Evolutionary conservation across 1,140 invertebrate species (phyloP).

Genomic region (Sinella curviseta): DNA sequence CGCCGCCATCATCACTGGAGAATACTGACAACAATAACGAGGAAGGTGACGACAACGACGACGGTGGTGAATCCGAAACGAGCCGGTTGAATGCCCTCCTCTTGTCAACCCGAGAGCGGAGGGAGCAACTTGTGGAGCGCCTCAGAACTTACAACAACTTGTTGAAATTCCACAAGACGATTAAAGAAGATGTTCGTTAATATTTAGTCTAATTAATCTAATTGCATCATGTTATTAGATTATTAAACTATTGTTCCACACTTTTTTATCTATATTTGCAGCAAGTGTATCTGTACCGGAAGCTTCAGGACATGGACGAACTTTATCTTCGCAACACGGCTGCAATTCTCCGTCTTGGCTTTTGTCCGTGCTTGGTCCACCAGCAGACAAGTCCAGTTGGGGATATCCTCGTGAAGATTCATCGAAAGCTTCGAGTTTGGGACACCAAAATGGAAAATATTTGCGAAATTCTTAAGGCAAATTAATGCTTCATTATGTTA

Average conservation of each 20-base stretch:
- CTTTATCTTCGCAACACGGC: not conserved
- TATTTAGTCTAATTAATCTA: no score
- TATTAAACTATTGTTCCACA: not conserved
- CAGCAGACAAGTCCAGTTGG: conserved; percentile 6
- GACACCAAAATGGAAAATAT: not conserved
- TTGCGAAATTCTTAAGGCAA: not conserved
- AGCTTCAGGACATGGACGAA: not conserved
- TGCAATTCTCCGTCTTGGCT: not conserved
- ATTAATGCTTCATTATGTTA: no score
- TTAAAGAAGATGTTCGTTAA: not conserved
- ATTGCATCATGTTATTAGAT: no score
- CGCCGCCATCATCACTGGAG: no score
- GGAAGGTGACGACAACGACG: not conserved
- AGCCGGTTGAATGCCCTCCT: not conserved
- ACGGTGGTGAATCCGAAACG: not conserved
- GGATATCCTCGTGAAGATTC: not conserved
- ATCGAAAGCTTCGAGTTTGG: not conserved
- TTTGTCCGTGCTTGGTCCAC: not conserved
- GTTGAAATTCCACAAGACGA: not conserved
- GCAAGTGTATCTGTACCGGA: not conserved
- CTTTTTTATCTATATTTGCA: not conserved
- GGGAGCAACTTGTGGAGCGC: not conserved
- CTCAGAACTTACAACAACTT: not conserved
- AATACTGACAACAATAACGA: not conserved
- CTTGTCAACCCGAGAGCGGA: not conserved